Evolutionary conservation across 2,113 vertebrate genomes (phyloP), one percentile per base, ranked within the genome.

Genomic region (Sakesphorus luctuosus): DNA sequence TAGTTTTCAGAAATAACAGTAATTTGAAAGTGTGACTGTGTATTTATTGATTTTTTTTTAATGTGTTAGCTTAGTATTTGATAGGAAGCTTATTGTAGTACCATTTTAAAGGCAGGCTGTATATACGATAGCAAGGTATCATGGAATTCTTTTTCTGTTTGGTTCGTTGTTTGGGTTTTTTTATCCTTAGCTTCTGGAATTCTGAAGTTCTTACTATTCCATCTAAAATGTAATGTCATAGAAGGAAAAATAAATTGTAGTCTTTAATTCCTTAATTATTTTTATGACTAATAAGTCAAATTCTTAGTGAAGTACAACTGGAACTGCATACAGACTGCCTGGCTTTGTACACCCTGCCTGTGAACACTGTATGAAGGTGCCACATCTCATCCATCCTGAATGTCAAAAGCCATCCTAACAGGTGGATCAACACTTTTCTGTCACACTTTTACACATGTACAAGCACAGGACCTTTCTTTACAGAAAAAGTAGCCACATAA

Each of bases 191-290:
- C 56, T 84, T 68, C 73, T 84, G 56, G 11, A 90, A 61, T 89
- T 84, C 47, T 80, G 40, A 56, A 25, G 20, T 63, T 65, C 6
- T 71, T 84, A 28, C 50, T 84, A 6, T 80, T 56, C 47, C 18
- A 78, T 29, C 35, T 20, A 43, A 81, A 75, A 68, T 44, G 3
- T 33, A 59, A 46, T 71, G 43, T 77, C 44, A 72, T 24, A 29
- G n/a, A 77, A 93, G 47, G 49, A 86, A 74, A 87, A 66, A 46
- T 74, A 56, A 92, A 52, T 61, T 71, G 12, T 17, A 68, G 40
- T 29, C 61, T 94, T 84, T 47, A 44, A 88, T 93, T 86, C 47
- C 65, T 90, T 88, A 31, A 75, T 91, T 95, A 67, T 67, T 61
- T 63, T 47, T 63, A 24, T 76, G 61, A 74, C 33, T 88, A 77